Percentiles rank a stretch among this genome's conserved stretches.
phyloP scores from a whole-genome alignment of 2,797 vertebrate genomes.

The Hozukius guyotensis region DNA sequence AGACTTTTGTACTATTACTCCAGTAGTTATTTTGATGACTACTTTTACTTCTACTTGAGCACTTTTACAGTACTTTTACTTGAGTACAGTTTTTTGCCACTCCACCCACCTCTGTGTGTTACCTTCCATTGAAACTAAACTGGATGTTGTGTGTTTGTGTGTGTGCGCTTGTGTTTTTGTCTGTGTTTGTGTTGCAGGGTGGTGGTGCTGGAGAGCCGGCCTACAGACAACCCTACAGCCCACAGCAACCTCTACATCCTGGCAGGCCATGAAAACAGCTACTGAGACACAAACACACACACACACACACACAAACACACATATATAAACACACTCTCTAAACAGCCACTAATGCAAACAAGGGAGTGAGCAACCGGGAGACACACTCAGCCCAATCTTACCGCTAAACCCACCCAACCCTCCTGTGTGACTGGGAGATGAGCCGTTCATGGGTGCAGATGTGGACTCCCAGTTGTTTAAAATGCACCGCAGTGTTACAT shows the following conservation, averaged over 20 bases:
- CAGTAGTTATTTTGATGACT: accelerated
- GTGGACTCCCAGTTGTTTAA: conserved; percentile 29
- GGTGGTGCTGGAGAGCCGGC: conserved; percentile 96
- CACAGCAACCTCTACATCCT: conserved; percentile 99
- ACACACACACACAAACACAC: conserved; percentile 29
- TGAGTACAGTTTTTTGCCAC: too few species aligned
- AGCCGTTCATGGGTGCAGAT: conserved; percentile 7
- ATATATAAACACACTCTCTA: conserved; percentile 22
- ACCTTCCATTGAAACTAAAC: background rate
- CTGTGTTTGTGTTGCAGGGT: conserved; percentile 83
- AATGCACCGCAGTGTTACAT: conserved; percentile 29
- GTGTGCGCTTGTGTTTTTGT: background rate
- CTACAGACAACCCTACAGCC: conserved; percentile 97
- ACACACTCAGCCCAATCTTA: conserved; percentile 22
- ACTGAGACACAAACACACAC: conserved; percentile 83
- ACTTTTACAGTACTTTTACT: too few species aligned
- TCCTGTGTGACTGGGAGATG: conserved; percentile 26
- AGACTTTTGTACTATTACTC: too few species aligned
- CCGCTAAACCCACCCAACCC: conserved; percentile 5
- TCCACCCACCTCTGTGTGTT: background rate
- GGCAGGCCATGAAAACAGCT: conserved; percentile 98
- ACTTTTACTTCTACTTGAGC: too few species aligned
- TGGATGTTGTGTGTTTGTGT: background rate
- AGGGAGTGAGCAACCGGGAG: conserved; percentile 32
- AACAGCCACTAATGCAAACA: conserved; percentile 45